Percentiles rank a stretch among this genome's conserved stretches.
Conservation (phyloP, 2,797 vertebrate genomes). For the Onychomys torridus region DNA sequence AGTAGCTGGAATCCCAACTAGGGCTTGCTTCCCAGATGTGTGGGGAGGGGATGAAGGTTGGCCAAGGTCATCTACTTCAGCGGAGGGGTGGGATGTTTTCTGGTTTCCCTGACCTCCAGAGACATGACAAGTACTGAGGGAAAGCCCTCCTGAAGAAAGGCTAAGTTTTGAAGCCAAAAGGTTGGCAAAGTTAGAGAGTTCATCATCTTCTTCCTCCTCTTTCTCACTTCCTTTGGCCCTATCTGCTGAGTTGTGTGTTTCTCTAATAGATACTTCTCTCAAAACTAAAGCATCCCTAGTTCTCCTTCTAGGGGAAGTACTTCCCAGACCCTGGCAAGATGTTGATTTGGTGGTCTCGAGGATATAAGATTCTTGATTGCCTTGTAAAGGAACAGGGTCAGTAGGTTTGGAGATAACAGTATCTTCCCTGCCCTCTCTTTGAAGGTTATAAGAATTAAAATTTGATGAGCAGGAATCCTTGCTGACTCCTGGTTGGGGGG, state of each 20-base stretch:
- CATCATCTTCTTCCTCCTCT: conserved; percentile 61
- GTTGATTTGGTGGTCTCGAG: conserved; percentile 29
- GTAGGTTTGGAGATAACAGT: not conserved
- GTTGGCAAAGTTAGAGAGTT: conserved; percentile 78
- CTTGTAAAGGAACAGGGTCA: conserved; percentile 31
- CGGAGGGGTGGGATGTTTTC: not conserved
- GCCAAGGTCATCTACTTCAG: not conserved
- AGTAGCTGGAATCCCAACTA: not conserved
- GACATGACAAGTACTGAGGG: not conserved
- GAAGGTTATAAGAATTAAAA: conserved; percentile 18
- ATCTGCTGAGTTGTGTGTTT: not conserved
- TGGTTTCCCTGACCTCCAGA: not conserved
- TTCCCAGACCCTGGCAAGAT: conserved; percentile 8
- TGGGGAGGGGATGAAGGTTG: not conserved
- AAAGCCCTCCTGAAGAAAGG: conserved; percentile 52
- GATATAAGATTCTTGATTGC: conserved; percentile 34
- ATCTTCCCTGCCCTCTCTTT: conserved; percentile 37
- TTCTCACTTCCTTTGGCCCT: conserved; percentile 16
- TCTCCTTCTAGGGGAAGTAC: not conserved
- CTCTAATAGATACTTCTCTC: conserved; percentile 41
- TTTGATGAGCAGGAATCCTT: not conserved
- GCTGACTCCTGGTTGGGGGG: not conserved
- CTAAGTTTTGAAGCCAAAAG: conserved; percentile 84
- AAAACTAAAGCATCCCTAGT: not conserved
- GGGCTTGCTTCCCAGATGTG: conserved; percentile 52